A percentile compares a stretch with the other conserved stretches of the same genome.
Evolutionary conservation across 2,113 vertebrate genomes (phyloP).

Genomic region (Tamias sibiricus): DNA sequence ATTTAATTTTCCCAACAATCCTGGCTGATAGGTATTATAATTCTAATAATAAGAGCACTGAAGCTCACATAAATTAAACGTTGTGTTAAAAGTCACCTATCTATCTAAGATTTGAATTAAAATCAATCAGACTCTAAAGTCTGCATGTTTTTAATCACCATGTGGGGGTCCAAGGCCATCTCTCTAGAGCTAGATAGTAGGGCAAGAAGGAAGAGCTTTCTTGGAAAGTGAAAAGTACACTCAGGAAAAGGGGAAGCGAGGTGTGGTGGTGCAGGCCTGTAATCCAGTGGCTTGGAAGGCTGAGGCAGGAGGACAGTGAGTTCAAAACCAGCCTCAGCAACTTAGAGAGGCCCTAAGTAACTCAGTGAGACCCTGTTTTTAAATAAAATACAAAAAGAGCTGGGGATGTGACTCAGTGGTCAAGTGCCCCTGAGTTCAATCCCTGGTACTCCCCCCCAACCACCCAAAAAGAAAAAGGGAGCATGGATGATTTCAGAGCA

Average conservation of each 20-base stretch:
- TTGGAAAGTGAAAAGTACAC: neutral
- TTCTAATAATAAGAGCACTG: neutral
- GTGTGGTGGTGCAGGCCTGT: no score
- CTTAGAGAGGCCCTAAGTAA: no score
- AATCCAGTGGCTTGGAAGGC: no score
- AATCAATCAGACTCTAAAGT: neutral
- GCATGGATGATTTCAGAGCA: neutral
- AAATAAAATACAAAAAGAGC: no score
- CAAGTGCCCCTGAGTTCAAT: no score
- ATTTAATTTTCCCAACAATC: neutral
- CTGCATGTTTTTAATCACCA: no score
- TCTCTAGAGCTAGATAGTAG: neutral
- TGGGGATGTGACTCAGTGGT: no score
- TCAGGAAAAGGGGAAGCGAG: neutral
- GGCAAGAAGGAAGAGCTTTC: neutral
- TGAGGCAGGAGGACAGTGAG: no score
- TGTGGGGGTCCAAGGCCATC: no score
- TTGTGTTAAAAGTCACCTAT: neutral
- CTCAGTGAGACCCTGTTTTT: no score
- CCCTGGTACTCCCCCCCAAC: no score
- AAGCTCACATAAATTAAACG: neutral
- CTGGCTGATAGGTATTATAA: neutral
- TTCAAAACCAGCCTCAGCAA: no score
- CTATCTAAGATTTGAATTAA: neutral
- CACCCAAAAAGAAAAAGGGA: neutral